These are phyloP conservation scores for Onthophagus sagittarius DNA, from an alignment of 2,888 invertebrate genomes.

Conservation along the genomic window DNA sequence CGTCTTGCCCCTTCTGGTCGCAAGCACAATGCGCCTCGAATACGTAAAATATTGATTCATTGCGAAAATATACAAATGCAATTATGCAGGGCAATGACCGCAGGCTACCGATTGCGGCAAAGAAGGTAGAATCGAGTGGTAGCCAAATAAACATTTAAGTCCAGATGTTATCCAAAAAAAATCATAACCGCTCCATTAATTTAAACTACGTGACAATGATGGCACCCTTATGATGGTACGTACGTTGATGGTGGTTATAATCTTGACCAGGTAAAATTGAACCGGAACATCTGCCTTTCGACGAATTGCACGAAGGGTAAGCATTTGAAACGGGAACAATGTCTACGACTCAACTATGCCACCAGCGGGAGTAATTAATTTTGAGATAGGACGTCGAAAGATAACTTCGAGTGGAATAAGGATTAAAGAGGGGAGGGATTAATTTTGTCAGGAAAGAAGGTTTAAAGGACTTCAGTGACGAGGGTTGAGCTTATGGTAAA, in stretches of 20 bases:
- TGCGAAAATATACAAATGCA: slow-evolving; percentile 13
- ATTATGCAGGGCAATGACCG: slow-evolving; percentile 14
- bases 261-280: background rate
- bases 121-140: background rate
- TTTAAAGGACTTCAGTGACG: background rate
- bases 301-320: background rate
- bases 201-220: background rate
- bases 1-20: background rate
- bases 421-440: background rate
- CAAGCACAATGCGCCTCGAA: slow-evolving; percentile 3
- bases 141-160: background rate
- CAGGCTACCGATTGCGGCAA: background rate
- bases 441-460: background rate
- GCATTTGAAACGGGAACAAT: background rate
- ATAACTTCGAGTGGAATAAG: background rate
- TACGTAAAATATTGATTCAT: slow-evolving; percentile 12
- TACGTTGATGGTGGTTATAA: too few species aligned
- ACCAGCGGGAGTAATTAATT: background rate
- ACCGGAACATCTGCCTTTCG: background rate
- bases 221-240: background rate
- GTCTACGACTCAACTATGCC: background rate
- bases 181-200: background rate
- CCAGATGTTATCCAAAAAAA: background rate
- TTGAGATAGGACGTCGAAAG: background rate
- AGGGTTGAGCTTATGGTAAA: background rate